Evolutionary conservation across 2,888 invertebrate genomes (phyloP), one percentile per base, ranked within the genome.

Genomic region (Agrotis segetum): DNA sequence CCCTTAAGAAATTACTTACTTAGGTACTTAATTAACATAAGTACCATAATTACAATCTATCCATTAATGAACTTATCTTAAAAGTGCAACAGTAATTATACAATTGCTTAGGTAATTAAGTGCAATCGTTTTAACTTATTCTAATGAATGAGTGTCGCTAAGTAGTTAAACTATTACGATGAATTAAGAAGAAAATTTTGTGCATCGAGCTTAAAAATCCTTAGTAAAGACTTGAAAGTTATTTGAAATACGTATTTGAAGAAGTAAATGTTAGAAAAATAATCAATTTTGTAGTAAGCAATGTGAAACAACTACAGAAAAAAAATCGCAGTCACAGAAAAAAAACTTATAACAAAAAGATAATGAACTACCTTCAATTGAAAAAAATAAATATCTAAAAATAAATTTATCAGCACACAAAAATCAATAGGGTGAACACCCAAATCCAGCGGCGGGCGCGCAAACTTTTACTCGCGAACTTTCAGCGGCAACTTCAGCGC

Each of bases 381-480:
- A 13, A 13, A n/a, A 34, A 50, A 52, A 21, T 24, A 29, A 40
- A 40, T 4, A 3, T 40, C 47, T 59, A 59, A 67, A 85, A 69
- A 71, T 67, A 66, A 50, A 60, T 58, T 52, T 70, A 61, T 66
- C 58, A 40, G 60, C 53, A 52, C 55, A 46, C 56, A 17, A 34
- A 67, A 67, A 68, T 71, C 16, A 63, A 55, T 71, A 74, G 73
- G 68, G 75, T 72, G 72, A 81, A 81, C 71, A 75, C 58, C 53
- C 56, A 68, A 74, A 66, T 78, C 56, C 56, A 58, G 19, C 49
- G 49, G 63, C 47, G 58, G 71, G 40, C 74, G 69, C 84, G 85
- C 77, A 88, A 92, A 94, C 94, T 94, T 93, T 95, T 93, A 92
- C 93, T 89, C 77, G 89, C 89, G 85, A 91, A 93, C 94, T 94